phyloP scores from a whole-genome alignment of 2,888 invertebrate genomes.

The Cynaeus angustus region DNA sequence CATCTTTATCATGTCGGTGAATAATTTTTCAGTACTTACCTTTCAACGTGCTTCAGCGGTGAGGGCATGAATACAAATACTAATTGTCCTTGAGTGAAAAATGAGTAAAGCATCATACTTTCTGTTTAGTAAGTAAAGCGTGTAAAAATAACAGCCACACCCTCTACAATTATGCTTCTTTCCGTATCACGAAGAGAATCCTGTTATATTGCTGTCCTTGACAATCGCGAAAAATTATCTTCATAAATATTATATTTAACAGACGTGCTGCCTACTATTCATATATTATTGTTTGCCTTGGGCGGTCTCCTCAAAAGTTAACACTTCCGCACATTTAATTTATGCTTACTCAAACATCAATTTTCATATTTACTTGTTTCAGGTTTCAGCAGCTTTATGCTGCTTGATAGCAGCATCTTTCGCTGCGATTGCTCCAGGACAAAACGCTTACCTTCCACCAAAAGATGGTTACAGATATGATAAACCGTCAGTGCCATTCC shows the following conservation, averaged over 20 bases:
- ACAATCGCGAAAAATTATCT: conserved; percentile 52
- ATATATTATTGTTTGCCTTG: conserved; percentile 26
- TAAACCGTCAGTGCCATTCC: conserved; percentile 78
- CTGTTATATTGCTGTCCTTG: conserved; percentile 53
- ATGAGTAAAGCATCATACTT: conserved; percentile 39
- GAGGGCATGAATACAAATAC: conserved; percentile 50
- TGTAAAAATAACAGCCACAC: conserved; percentile 45
- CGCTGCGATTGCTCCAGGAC: conserved; percentile 77
- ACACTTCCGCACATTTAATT: conserved; percentile 26
- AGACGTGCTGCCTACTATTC: conserved; percentile 21
- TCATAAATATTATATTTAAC: conserved; percentile 37
- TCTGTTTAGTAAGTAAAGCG: conserved; percentile 49
- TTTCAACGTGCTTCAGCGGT: conserved; percentile 47
- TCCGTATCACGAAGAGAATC: conserved; percentile 43
- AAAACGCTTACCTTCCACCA: conserved; percentile 85
- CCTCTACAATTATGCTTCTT: conserved; percentile 28
- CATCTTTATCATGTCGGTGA: conserved; percentile 29
- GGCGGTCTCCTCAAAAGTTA: conserved; percentile 29
- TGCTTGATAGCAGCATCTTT: conserved; percentile 71
- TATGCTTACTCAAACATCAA: conserved; percentile 8
- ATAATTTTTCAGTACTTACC: conserved; percentile 48
- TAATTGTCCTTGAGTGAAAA: conserved; percentile 43
- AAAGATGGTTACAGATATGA: conserved; percentile 84
- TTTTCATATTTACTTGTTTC: conserved; percentile 61
- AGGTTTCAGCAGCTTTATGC: conserved; percentile 74